phyloP scores from a whole-genome alignment of 2,888 invertebrate species.

The Himalopsyche tibetana region DNA sequence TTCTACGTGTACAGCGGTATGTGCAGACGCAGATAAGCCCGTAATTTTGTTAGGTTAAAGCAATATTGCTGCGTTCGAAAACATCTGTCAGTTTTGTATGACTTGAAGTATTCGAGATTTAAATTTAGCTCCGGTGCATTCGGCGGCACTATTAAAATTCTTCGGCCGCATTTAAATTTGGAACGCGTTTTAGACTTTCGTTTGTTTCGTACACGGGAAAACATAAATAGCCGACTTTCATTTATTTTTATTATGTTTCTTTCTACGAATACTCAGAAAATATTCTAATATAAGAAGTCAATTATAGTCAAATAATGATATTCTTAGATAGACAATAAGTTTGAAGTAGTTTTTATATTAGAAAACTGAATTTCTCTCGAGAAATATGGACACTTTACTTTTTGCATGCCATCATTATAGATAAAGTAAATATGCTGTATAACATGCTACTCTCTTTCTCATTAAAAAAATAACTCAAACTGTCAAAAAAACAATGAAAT shows the following conservation, averaged over 20 bases:
- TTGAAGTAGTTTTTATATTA: too few relatives aligned
- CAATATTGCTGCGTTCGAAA: neutral
- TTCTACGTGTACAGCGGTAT: slow-evolving; percentile 3
- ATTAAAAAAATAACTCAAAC: too few relatives aligned
- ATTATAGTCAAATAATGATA: too few relatives aligned
- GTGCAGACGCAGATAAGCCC: neutral
- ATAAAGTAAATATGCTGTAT: too few relatives aligned
- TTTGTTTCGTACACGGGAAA: neutral
- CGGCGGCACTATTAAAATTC: slow-evolving; percentile 10
- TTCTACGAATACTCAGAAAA: too few relatives aligned
- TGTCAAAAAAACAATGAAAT: too few relatives aligned
- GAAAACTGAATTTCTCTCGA: too few relatives aligned
- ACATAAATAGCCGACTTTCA: neutral
- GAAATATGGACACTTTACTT: too few relatives aligned
- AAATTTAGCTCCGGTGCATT: slow-evolving; percentile 20
- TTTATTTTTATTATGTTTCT: neutral
- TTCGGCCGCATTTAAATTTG: slow-evolving; percentile 3
- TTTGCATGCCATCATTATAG: too few relatives aligned
- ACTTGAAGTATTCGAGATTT: neutral
- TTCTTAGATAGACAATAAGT: too few relatives aligned
- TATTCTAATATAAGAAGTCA: too few relatives aligned
- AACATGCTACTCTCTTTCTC: too few relatives aligned
- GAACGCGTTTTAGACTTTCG: slow-evolving; percentile 21
- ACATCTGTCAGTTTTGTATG: slow-evolving; percentile 21
- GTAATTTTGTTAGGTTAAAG: neutral